phyloP scores from a whole-genome alignment of 2,113 vertebrate species.

The Ciconia boyciana region DNA sequence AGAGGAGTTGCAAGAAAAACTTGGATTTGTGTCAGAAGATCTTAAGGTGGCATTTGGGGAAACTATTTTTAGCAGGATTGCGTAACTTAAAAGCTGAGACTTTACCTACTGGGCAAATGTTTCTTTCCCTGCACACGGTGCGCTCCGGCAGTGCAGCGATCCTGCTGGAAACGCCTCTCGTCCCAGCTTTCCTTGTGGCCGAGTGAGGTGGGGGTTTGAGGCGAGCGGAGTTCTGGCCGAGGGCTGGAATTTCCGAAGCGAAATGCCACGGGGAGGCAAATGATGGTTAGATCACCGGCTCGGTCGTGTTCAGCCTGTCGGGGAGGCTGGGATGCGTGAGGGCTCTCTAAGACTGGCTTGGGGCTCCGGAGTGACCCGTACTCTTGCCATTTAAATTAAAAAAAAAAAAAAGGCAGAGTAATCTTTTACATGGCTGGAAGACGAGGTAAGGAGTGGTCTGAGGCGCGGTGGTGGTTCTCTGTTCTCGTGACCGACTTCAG shows the following conservation, averaged over 20 bases:
- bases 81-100: neutral
- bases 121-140: neutral
- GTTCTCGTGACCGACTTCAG: neutral
- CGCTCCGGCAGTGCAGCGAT: neutral
- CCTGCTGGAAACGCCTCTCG: neutral
- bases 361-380: fast-evolving
- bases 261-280: neutral
- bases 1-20: neutral
- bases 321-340: neutral
- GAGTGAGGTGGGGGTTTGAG: neutral
- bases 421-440: neutral
- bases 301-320: fast-evolving
- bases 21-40: neutral
- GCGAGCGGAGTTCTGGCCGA: neutral
- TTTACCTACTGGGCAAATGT: neutral
- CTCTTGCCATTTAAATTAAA: neutral
- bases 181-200: neutral
- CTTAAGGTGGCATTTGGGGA: neutral
- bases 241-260: neutral
- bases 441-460: fast-evolving
- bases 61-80: neutral
- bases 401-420: neutral
- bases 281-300: fast-evolving
- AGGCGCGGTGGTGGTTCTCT: neutral
- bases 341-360: neutral